A percentile compares a stretch with the other conserved stretches of the same genome.
Conservation (phyloP, 2,113 vertebrate species). For the Brevimyrus niger region DNA sequence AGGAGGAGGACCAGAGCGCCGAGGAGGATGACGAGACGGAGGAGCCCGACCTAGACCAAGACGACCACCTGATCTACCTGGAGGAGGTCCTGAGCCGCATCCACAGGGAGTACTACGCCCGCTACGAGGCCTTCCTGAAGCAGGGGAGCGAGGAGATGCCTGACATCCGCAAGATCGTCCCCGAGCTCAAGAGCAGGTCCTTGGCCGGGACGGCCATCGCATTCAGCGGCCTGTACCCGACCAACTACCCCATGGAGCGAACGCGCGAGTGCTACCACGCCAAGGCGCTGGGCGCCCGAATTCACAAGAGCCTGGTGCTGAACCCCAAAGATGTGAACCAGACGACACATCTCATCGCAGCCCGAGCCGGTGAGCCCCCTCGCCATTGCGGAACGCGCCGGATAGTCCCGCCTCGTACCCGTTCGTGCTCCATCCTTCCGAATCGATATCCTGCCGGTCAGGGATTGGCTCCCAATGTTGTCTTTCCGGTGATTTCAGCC, state of each 20-base stretch:
- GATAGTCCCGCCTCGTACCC: background rate
- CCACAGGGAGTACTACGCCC: conserved; percentile 80
- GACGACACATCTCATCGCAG: conserved; percentile 86
- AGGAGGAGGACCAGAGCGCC: conserved; percentile 79
- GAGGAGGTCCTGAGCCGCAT: conserved; percentile 89
- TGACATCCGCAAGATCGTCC: conserved; percentile 87
- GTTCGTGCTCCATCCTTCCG: background rate
- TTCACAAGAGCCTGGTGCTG: conserved; percentile 70
- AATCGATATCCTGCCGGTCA: background rate
- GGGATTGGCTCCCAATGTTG: background rate
- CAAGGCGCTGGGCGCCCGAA: conserved; percentile 80
- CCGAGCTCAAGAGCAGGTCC: conserved; percentile 80
- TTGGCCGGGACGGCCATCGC: conserved; percentile 73
- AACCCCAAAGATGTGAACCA: conserved; percentile 64
- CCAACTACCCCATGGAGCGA: conserved; percentile 86
- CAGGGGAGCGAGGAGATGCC: conserved; percentile 68
- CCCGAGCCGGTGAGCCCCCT: conserved; percentile 72
- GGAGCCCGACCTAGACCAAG: conserved; percentile 72
- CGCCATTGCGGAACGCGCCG: background rate
- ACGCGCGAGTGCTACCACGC: conserved; percentile 89
- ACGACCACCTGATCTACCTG: conserved; percentile 90
- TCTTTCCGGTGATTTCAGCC: background rate
- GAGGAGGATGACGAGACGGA: conserved; percentile 74
- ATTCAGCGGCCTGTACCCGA: conserved; percentile 92
- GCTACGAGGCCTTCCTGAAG: conserved; percentile 72